Base-by-base conservation (phyloP, 2,797 vertebrate species). In the Zalophus californianus region DNA sequence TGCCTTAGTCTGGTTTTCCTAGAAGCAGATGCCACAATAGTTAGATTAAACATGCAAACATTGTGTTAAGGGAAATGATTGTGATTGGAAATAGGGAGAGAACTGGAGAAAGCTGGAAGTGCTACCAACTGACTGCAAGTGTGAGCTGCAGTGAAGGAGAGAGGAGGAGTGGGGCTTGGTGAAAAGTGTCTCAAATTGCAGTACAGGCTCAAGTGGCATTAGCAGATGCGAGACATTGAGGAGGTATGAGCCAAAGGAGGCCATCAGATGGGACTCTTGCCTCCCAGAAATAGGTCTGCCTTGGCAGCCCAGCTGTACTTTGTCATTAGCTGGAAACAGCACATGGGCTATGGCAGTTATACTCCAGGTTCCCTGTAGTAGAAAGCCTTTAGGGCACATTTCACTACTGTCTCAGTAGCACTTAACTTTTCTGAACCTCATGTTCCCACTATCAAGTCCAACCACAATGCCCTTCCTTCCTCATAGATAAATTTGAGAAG, bases 291-390 rank as follows among this genome's bases (percentile, higher is more conserved):
- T 6, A 21, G 13, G 75, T 35, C 50, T 75, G 7, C 29, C 18
- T 82, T 80, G 3, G 25, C 56, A 79, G 6, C 1, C 29, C 15
- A 12, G 6, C n/a, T 48, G 18, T 12, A n/a, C 35, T 85, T 20
- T 9, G 0, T 25, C 16, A 7, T 15, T 25, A n/a, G 4, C 41
- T 56, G 23, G n/a, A 11, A 44, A 66, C 1, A 41, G 38, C 13
- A 7, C 2, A 4, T 4, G 9, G 12, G 4, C 6, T 13, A 3
- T 3, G 6, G 25, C 14, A 23, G 3, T 52, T 7, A 41, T 0
- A 14, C 10, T 16, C 12, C 8, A 1, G 16, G 7, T 13, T 89
- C 60, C 38, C 29, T 50, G 1, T 4, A 32, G 16, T 35, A 72
- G 73, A 21, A 38, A 60, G n/a, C 35, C 38, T 75, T 68, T 41